These are phyloP conservation scores for Eupithecia subumbrata DNA, from an alignment of 2,888 invertebrate genomes.

Conservation along the genomic window DNA sequence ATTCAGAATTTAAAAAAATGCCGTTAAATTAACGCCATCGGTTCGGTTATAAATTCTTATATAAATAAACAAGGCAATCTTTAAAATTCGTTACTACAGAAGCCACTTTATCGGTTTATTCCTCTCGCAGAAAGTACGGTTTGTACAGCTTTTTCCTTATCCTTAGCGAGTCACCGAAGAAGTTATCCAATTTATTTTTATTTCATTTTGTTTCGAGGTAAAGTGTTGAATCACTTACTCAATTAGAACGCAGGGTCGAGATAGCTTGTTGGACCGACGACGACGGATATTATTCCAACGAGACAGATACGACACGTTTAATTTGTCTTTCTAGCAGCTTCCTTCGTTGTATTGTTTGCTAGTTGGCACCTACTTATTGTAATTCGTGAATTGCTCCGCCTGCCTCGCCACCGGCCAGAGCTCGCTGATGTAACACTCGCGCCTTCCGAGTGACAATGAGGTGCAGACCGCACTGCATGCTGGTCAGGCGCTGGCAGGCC, in stretches of 20 bases:
- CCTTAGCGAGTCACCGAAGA: constrained; percentile 12
- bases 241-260: background rate
- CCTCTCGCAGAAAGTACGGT: constrained; percentile 2
- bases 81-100: background rate
- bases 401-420: too few species aligned
- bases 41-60: background rate
- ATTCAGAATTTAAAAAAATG: too few species aligned
- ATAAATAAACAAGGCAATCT: too few species aligned
- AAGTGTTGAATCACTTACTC: constrained; percentile 8
- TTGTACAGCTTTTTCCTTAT: constrained; percentile 22
- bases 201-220: constrained; percentile 1
- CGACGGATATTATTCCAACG: background rate
- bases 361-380: background rate
- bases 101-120: constrained; percentile 9
- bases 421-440: background rate
- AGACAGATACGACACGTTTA: background rate
- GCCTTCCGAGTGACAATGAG: constrained; percentile 27
- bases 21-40: too few species aligned
- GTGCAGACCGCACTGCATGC: too few species aligned
- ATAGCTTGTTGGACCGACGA: background rate
- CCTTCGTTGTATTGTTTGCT: background rate
- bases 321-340: background rate
- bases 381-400: background rate
- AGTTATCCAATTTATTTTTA: constrained; percentile 11
- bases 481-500: constrained; percentile 4